Evolutionary conservation across 2,113 vertebrate species (phyloP).

Genomic region (Pollimyrus isidori): DNA sequence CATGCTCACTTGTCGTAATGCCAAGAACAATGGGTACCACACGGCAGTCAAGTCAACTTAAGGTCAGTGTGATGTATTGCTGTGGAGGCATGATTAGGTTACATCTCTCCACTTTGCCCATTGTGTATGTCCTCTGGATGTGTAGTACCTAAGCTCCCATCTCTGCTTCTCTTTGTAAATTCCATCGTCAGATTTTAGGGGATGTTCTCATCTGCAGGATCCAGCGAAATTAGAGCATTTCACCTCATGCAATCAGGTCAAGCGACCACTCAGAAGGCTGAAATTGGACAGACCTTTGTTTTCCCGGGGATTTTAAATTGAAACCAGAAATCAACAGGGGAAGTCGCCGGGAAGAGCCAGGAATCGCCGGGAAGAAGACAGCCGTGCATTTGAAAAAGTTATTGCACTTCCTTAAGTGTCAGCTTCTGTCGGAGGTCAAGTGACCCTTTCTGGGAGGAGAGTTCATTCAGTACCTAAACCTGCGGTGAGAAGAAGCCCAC

Average conservation of each 20-base stretch:
- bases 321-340: background rate
- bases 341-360: background rate
- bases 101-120: background rate
- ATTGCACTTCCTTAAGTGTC: background rate
- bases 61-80: background rate
- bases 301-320: background rate
- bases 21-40: conserved; percentile 2
- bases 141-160: background rate
- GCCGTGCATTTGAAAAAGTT: background rate
- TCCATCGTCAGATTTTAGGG: background rate
- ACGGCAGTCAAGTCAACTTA: background rate
- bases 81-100: background rate
- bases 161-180: background rate
- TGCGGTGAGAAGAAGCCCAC: background rate
- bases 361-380: background rate
- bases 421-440: background rate
- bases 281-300: background rate
- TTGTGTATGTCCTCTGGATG: background rate
- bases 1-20: conserved; percentile 1
- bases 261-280: background rate
- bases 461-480: background rate
- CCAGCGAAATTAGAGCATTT: background rate
- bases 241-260: background rate
- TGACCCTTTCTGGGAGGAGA: background rate
- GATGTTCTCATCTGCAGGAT: background rate